Evolutionary conservation across 2,113 vertebrate species (phyloP), one percentile per base, ranked within the genome.

Genomic region (Melozone crissalis): DNA sequence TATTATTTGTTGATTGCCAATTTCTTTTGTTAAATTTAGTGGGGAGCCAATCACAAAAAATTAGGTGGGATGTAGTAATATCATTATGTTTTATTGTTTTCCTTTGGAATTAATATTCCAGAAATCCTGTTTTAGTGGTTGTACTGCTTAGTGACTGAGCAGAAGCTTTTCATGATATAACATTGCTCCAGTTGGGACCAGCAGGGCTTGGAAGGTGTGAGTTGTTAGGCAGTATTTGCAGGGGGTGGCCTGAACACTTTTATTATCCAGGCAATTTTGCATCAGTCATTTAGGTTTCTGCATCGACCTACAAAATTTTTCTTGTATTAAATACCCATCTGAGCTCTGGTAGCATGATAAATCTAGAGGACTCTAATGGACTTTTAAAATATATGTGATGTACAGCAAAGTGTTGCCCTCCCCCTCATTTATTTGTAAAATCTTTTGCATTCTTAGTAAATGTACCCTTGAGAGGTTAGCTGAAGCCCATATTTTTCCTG

Each of bases 351-450:
- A 49, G 47, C 43, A 8, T 26, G n/a, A 41, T 74, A 63, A 59
- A 84, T 74, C 66, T 65, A 22, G 31, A 80, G 52, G 41, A 43
- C 79, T 90, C 35, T 74, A 83, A 74, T 74, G 79, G 63, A 59
- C 63, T 94, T 94, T 49, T 74, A 66, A 91, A 73, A 73, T 83
- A 27, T 9, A 55, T 28, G 35, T 61, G 76, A 43, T 80, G 65
- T 72, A 37, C 46, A 85, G 39, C 46, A 58, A 80, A 81, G 15
- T 24, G 28, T 79, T 90, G 82, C 37, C 58, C 87, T 78, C 66
- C 52, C 57, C 23, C 44, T 83, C 62, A 78, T 79, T 84, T 95
- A 82, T 82, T 87, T 93, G 81, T 85, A 69, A 95, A 85, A 89
- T 68, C 54, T 88, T 84, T 80, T 94, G 51, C 67, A 30, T 73